Conservation (phyloP, 2,113 vertebrate genomes). For the Osmerus eperlanus region DNA sequence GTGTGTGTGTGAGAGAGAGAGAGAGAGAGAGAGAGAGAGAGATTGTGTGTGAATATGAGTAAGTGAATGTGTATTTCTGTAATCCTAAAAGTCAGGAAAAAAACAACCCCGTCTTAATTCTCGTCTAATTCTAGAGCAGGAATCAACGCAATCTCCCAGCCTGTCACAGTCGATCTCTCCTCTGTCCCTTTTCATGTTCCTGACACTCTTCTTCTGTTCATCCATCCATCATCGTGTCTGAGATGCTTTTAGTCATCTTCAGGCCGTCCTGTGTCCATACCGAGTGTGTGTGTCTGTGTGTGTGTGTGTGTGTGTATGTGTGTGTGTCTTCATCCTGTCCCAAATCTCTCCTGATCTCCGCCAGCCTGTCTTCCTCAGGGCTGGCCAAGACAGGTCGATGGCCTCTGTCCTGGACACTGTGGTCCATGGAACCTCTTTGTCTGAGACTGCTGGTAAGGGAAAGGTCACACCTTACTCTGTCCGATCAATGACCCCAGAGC, state of each 20-base stretch:
- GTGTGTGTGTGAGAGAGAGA: no score
- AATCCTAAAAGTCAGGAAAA: no score
- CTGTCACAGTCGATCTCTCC: no score
- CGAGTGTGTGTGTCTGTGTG: neutral
- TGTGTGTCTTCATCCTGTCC: neutral
- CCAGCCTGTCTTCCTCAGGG: slow-evolving; percentile 11
- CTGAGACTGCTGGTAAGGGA: slow-evolving; percentile 44
- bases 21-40: slow-evolving; percentile 2
- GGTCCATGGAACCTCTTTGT: slow-evolving; percentile 54
- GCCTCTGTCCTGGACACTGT: slow-evolving; percentile 18
- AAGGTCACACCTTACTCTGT: slow-evolving; percentile 51
- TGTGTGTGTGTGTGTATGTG: slow-evolving; percentile 7
- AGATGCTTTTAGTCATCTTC: neutral
- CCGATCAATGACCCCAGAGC: slow-evolving; percentile 63
- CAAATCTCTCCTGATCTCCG: neutral
- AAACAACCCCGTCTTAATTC: no score
- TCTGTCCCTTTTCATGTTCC: no score
- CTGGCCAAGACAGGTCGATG: slow-evolving; percentile 31
- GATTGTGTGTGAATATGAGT: neutral
- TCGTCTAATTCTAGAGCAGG: no score
- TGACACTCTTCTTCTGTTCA: no score
- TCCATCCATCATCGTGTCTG: no score
- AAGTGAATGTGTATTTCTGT: neutral
- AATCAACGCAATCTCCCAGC: no score
- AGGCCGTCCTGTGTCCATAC: neutral